Evolutionary conservation across 2,113 vertebrate genomes (phyloP).

Genomic region (Alouatta palliata): DNA sequence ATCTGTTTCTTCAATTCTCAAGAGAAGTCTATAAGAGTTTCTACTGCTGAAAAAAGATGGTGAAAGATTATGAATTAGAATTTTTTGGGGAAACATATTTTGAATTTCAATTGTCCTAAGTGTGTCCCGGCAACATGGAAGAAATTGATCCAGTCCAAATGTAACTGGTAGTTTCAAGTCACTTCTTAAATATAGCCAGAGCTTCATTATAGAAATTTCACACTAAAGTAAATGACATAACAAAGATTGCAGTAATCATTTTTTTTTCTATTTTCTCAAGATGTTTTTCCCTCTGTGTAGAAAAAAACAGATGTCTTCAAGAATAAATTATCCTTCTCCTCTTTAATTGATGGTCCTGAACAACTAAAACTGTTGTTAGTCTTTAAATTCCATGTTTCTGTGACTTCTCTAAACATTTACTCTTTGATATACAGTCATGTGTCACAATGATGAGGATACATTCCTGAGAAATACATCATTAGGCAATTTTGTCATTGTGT

Average conservation of each 20-base stretch:
- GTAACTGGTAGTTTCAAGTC: not conserved
- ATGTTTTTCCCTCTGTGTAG: not conserved
- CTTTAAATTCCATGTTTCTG: not conserved
- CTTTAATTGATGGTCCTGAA: not conserved
- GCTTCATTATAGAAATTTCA: not conserved
- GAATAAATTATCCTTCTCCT: not conserved
- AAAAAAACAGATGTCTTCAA: not conserved
- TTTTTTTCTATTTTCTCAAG: not conserved
- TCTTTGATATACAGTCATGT: not conserved
- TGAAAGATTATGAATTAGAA: not conserved
- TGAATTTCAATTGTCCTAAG: not conserved
- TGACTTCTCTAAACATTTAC: slow-evolving; percentile 2
- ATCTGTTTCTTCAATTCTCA: not conserved
- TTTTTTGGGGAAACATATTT: not conserved
- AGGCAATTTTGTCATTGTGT: not conserved
- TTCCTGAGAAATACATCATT: not conserved
- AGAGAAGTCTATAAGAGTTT: not conserved
- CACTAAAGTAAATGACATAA: not conserved
- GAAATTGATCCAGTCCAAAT: not conserved
- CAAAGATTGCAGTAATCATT: not conserved
- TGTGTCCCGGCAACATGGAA: not conserved
- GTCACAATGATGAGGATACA: not conserved
- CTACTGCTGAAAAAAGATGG: not conserved
- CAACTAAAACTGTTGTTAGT: not conserved
- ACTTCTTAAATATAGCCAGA: not conserved